Percentiles rank a stretch among this genome's conserved stretches.
These are phyloP conservation scores for Orycteropus afer DNA, from an alignment of 2,113 vertebrate genomes.

Conservation along the genomic window DNA sequence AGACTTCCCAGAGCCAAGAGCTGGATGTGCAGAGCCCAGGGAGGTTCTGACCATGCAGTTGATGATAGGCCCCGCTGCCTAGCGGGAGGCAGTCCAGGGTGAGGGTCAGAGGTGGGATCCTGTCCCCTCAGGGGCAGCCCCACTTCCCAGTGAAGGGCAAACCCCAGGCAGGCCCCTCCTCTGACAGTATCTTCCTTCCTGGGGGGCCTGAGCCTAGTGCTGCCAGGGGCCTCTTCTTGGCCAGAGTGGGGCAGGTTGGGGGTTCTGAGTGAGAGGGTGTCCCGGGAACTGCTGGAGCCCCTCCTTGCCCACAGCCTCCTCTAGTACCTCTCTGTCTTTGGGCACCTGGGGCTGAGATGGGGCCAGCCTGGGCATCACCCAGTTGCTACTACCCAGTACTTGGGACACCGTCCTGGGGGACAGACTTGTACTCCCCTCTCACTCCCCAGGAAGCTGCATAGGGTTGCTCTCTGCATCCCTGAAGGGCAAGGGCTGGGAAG, in stretches of 20 bases:
- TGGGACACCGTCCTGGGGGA: accelerated
- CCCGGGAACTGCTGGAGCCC: not conserved
- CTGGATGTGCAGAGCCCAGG: not conserved
- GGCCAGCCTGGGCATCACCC: not conserved
- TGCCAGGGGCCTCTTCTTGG: not conserved
- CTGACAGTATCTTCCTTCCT: not conserved
- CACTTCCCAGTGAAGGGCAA: accelerated
- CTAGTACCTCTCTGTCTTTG: not conserved
- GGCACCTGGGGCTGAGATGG: not conserved
- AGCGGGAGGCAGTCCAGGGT: not conserved
- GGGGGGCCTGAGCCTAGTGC: not conserved
- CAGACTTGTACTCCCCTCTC: not conserved
- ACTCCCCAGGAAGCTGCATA: not conserved
- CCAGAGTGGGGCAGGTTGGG: not conserved
- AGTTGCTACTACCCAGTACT: accelerated
- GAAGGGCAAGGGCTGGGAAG: accelerated
- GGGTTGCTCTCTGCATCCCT: not conserved
- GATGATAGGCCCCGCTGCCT: not conserved
- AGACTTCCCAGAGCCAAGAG: not conserved
- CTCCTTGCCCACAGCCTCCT: not conserved
- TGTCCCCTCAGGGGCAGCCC: not conserved
- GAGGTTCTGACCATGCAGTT: accelerated
- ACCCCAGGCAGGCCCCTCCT: not conserved
- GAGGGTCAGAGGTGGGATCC: not conserved
- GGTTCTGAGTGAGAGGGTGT: not conserved